phyloP scores from a whole-genome alignment of 2,113 vertebrate species.

The Polyodon spathula region DNA sequence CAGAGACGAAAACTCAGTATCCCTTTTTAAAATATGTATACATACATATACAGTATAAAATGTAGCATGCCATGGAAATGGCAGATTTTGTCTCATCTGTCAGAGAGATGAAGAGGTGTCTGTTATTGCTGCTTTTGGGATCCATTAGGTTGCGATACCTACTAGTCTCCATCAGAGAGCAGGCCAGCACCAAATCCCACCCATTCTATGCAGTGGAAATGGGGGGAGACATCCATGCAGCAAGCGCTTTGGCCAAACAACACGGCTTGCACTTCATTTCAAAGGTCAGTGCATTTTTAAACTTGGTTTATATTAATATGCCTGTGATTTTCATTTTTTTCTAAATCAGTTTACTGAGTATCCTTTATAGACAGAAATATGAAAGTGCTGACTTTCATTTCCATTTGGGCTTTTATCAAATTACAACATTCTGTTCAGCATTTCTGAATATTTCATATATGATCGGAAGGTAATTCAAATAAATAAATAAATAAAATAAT shows the following conservation, averaged over 20 bases:
- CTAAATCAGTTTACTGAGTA: conserved; percentile 64
- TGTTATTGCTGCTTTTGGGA: conserved; percentile 36
- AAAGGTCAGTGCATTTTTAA: conserved; percentile 85
- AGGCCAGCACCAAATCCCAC: conserved; percentile 71
- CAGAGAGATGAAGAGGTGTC: conserved; percentile 21
- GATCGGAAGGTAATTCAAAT: conserved; percentile 42
- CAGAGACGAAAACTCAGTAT: no score
- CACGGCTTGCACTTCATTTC: conserved; percentile 78
- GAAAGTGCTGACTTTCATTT: conserved; percentile 84
- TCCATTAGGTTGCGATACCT: conserved; percentile 59
- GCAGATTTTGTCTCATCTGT: neutral
- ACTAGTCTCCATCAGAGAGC: conserved; percentile 82
- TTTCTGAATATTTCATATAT: conserved; percentile 88
- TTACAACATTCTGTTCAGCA: conserved; percentile 61
- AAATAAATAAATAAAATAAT: no score
- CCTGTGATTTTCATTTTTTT: conserved; percentile 61
- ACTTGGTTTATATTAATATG: conserved; percentile 68
- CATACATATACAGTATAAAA: no score
- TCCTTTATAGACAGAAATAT: conserved; percentile 71
- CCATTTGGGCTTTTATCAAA: conserved; percentile 85
- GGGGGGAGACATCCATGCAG: conserved; percentile 64
- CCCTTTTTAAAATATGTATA: no score
- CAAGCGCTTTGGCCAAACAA: conserved; percentile 67
- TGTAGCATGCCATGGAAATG: no score
- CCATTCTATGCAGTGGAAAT: conserved; percentile 65